Percentiles rank a stretch among this genome's conserved stretches.
These are phyloP conservation scores for Philopedon plagiatum DNA, from an alignment of 2,888 invertebrate species.

Conservation along the genomic window DNA sequence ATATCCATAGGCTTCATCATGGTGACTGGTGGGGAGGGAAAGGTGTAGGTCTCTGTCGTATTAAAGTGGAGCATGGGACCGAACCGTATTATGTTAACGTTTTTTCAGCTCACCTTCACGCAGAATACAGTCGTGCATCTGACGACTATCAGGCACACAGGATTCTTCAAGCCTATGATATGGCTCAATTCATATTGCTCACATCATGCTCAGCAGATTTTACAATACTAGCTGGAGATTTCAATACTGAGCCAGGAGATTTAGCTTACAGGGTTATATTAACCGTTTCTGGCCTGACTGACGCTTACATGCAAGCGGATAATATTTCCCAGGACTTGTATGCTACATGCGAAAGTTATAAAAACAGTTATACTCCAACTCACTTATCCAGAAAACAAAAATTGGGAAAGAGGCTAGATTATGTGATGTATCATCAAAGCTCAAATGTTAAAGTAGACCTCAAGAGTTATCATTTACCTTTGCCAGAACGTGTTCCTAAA, in stretches of 20 bases:
- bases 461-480: slow-evolving; percentile 77
- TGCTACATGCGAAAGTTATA: slow-evolving; percentile 84
- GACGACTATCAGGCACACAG: slow-evolving; percentile 95
- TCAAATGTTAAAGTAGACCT: slow-evolving; percentile 66
- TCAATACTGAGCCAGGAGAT: slow-evolving; percentile 93
- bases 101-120: slow-evolving; percentile 96
- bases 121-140: slow-evolving; percentile 87
- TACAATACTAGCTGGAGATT: slow-evolving; percentile 92
- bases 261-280: slow-evolving; percentile 80
- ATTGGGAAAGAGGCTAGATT: slow-evolving; percentile 92
- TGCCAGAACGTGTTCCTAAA: slow-evolving; percentile 81
- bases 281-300: slow-evolving; percentile 72
- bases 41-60: slow-evolving; percentile 87
- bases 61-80: slow-evolving; percentile 77
- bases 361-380: slow-evolving; percentile 85
- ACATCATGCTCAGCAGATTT: slow-evolving; percentile 86
- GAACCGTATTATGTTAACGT: slow-evolving; percentile 83
- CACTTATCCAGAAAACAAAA: slow-evolving; percentile 72
- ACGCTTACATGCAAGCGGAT: slow-evolving; percentile 67
- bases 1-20: slow-evolving; percentile 94
- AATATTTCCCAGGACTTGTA: slow-evolving; percentile 63
- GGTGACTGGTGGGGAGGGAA: slow-evolving; percentile 99
- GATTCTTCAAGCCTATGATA: slow-evolving; percentile 93
- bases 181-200: slow-evolving; percentile 92
- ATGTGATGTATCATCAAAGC: slow-evolving; percentile 80